A percentile compares a stretch with the other conserved stretches of the same genome.
Evolutionary conservation across 2,888 invertebrate species (phyloP).

Genomic region (Celastrina argiolus): DNA sequence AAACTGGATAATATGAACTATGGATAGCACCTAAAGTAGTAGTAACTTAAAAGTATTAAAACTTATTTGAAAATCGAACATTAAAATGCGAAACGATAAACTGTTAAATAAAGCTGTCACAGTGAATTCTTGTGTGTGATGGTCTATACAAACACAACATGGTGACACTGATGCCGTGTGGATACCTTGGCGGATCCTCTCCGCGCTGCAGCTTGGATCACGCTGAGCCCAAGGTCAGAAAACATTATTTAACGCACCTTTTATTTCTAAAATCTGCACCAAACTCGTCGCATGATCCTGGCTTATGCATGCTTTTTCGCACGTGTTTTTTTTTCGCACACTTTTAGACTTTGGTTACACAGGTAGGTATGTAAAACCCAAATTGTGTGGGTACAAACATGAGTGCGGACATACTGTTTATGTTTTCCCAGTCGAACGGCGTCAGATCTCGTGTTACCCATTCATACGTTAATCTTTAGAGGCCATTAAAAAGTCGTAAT

Average conservation of each 20-base stretch:
- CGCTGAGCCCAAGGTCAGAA: constrained; percentile 72
- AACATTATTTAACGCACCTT: constrained; percentile 29
- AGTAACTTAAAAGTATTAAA: neutral
- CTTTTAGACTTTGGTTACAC: constrained; percentile 25
- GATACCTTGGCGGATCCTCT: constrained; percentile 78
- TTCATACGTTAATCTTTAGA: constrained; percentile 70
- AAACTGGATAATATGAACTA: neutral
- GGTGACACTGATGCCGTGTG: constrained; percentile 83
- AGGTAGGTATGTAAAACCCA: constrained; percentile 53
- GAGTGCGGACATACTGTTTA: constrained; percentile 59
- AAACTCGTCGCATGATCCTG: constrained; percentile 6
- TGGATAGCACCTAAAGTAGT: constrained; percentile 7
- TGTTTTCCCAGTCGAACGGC: constrained; percentile 57
- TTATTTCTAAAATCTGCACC: constrained; percentile 18
- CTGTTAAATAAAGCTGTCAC: constrained; percentile 62
- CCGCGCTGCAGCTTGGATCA: constrained; percentile 74
- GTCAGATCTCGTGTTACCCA: constrained; percentile 69
- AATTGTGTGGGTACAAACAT: constrained; percentile 56
- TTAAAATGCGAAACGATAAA: constrained; percentile 60
- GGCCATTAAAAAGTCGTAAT: constrained; percentile 73
- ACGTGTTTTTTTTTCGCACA: constrained; percentile 6
- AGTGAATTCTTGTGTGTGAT: constrained; percentile 57
- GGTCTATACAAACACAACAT: constrained; percentile 56
- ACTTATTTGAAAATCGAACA: constrained; percentile 11
- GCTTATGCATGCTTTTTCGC: constrained; percentile 13